Percentiles rank a stretch among this genome's conserved stretches.
Conservation (phyloP, 2,888 invertebrate genomes). For the Loripinus fragilis region DNA sequence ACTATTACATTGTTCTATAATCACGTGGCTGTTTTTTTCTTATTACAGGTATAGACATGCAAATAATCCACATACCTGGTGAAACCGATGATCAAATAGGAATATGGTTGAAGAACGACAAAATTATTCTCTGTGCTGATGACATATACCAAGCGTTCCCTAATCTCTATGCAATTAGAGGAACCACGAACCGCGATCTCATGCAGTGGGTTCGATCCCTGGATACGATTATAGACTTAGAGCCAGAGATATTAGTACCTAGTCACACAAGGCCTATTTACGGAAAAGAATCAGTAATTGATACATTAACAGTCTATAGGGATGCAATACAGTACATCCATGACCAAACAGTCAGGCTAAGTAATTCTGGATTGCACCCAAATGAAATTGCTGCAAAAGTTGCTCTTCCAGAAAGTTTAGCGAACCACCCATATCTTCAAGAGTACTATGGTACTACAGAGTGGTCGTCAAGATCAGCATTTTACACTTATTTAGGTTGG, state of each 20-base stretch:
- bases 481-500: conserved; percentile 67
- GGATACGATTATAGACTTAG: conserved; percentile 72
- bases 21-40: too few relatives aligned
- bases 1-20: too few relatives aligned
- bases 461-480: conserved; percentile 77
- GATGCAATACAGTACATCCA: conserved; percentile 79
- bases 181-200: conserved; percentile 70
- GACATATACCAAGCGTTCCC: conserved; percentile 78
- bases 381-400: conserved; percentile 74
- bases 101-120: conserved; percentile 73
- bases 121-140: conserved; percentile 75
- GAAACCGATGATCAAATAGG: conserved; percentile 80
- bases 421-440: conserved; percentile 68
- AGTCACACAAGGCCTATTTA: conserved; percentile 75
- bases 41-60: conserved; percentile 69
- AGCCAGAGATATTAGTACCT: conserved; percentile 73
- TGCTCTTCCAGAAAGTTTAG: conserved; percentile 67
- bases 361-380: conserved; percentile 77
- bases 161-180: conserved; percentile 79
- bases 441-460: conserved; percentile 77
- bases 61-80: conserved; percentile 79
- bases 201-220: conserved; percentile 74
- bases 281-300: conserved; percentile 61
- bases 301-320: conserved; percentile 66
- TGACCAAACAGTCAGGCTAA: conserved; percentile 77